Base-by-base conservation (phyloP, 2,113 vertebrate species). In the Hippocampus comes region DNA sequence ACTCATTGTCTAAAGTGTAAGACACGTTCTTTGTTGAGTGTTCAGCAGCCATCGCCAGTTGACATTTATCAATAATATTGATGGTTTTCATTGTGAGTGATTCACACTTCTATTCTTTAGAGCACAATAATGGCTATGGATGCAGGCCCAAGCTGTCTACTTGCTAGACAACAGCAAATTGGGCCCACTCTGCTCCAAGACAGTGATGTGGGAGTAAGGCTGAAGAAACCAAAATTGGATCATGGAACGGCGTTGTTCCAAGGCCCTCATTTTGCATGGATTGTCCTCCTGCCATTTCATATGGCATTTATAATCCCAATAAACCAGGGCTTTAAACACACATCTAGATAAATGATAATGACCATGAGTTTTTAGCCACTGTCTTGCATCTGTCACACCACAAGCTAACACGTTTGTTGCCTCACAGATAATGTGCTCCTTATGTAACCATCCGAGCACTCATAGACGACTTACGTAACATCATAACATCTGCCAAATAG, bases 121-220 rank as follows among this genome's bases (percentile, higher is more conserved):
- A 73, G 70, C 56, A 74, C 53, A 64, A 69, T 76, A 82, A 84
- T 75, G 43, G 59, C 77, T 71, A 14, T 82, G 76, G 67, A 81
- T 25, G 48, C 41, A 59, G 25, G 72, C 63, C 74, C 34, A 63
- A 68, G 71, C 71, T 78, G 64, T 85, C 82, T 73, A 57, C 73
- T 86, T 79, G 81, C 80, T 76, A 84, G 80, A 73, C 78, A 80
- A 48, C 51, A 82, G 83, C 77, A 87, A 87, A 86, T 81, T 83
- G 66, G 70, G 70, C 66, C 78, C 78, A 88, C 70, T 74, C 81
- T 82, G 65, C 71, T 78, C 68, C 76, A 80, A 83, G 72, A 80
- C 77, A 80, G 63, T 63, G 64, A 86, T 74, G 76, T 63, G 68
- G 72, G 72, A 83, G 71, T 76, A 68, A 79, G 76, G 72, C 78